Evolutionary conservation across 2,797 vertebrate species (phyloP).

Genomic region (Sternarchorhynchus goeldii): DNA sequence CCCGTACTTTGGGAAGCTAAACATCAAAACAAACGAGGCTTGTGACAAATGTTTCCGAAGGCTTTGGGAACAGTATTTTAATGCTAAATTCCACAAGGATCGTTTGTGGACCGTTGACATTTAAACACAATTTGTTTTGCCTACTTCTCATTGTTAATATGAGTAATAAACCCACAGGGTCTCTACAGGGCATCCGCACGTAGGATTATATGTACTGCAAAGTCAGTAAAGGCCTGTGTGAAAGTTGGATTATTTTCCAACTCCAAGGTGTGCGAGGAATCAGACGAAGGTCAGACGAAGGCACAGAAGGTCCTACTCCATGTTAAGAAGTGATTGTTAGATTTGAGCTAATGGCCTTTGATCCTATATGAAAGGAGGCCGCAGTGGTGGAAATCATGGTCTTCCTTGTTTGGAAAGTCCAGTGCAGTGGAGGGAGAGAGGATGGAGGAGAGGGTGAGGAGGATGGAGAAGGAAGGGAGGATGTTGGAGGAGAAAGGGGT

Average conservation of each 20-base stretch:
- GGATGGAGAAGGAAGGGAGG: too few species aligned
- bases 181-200: constrained; percentile 41
- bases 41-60: constrained; percentile 25
- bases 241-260: constrained; percentile 62
- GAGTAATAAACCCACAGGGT: constrained; percentile 47
- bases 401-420: constrained; percentile 47
- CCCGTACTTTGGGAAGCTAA: neutral
- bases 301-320: constrained; percentile 64
- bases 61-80: constrained; percentile 17
- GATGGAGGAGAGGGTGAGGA: constrained; percentile 2
- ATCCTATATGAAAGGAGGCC: constrained; percentile 67
- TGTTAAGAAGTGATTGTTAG: constrained; percentile 74
- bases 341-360: constrained; percentile 66
- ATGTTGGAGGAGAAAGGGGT: too few species aligned
- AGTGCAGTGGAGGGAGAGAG: constrained; percentile 5
- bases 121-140: neutral
- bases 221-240: constrained; percentile 42
- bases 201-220: constrained; percentile 52
- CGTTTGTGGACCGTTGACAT: constrained; percentile 32
- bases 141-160: constrained; percentile 35
- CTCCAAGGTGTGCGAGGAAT: constrained; percentile 71
- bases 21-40: constrained; percentile 6
- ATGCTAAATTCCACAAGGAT: constrained; percentile 25
- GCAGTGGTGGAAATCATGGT: constrained; percentile 63
- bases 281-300: constrained; percentile 61